phyloP scores from a whole-genome alignment of 2,888 invertebrate genomes.

The Lordiphosa fenestrarum region DNA sequence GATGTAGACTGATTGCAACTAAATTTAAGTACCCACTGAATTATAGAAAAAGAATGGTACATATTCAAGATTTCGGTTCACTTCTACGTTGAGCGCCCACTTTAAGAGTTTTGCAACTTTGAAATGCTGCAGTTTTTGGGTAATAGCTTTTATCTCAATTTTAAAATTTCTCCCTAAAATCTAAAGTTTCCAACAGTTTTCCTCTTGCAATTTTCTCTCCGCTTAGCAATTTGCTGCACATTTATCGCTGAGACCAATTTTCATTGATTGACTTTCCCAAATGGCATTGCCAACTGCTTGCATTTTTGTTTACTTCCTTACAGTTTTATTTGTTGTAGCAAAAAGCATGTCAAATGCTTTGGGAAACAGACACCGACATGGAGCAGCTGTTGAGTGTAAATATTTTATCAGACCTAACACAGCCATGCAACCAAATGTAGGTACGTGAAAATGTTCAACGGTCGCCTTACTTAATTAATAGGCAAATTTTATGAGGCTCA shows the following conservation, averaged over 20 bases:
- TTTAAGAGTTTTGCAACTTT: too few species aligned
- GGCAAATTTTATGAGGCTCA: conserved; percentile 44
- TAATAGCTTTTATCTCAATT: too few species aligned
- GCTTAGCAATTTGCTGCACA: conserved; percentile 1
- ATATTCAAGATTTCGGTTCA: too few species aligned
- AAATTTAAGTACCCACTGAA: too few species aligned
- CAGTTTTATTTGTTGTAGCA: conserved; percentile 11
- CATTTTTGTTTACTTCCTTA: conserved; percentile 29
- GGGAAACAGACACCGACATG: neutral
- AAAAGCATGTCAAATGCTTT: too few species aligned
- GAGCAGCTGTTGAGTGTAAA: conserved; percentile 47
- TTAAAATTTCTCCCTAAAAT: too few species aligned
- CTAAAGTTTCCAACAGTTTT: too few species aligned
- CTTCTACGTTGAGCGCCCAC: too few species aligned
- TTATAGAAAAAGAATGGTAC: too few species aligned
- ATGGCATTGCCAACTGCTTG: conserved; percentile 36
- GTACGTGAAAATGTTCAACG: neutral
- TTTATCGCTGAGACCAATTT: conserved; percentile 30
- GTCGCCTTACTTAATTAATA: conserved; percentile 55
- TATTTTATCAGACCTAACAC: conserved; percentile 42
- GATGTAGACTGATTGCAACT: too few species aligned
- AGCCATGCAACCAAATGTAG: neutral
- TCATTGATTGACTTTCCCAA: conserved; percentile 51
- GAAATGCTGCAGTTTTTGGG: too few species aligned
- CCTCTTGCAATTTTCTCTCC: neutral